Percentiles rank a stretch among this genome's conserved stretches.
Conservation (phyloP, 2,888 invertebrate genomes). For the Dione juno region DNA sequence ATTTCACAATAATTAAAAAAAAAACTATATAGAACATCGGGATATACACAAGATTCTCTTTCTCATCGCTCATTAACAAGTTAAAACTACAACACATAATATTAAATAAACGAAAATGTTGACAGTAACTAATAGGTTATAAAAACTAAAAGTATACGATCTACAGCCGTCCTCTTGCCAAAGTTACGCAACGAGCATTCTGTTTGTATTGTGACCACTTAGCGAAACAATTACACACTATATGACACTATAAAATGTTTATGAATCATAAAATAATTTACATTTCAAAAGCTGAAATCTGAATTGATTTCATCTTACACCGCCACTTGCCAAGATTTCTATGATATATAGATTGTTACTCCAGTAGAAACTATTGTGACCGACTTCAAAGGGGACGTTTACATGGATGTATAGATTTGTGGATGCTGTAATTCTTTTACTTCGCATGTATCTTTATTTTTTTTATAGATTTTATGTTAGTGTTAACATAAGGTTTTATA, state of each 20-base stretch:
- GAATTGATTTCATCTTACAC: conserved; percentile 33
- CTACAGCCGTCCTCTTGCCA: conserved; percentile 35
- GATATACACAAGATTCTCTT: too few relatives aligned
- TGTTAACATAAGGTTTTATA: neutral
- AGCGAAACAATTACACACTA: conserved; percentile 47
- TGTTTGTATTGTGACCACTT: conserved; percentile 46
- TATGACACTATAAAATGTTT: conserved; percentile 49
- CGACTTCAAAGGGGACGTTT: conserved; percentile 11
- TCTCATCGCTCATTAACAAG: too few relatives aligned
- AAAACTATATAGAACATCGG: too few relatives aligned
- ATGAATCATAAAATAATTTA: conserved; percentile 51
- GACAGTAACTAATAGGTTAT: neutral
- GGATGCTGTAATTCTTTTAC: neutral
- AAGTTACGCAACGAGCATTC: conserved; percentile 34
- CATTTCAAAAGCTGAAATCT: conserved; percentile 27
- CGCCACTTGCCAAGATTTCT: conserved; percentile 26
- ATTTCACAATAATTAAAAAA: too few relatives aligned
- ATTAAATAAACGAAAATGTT: neutral
- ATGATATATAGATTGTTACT: conserved; percentile 18
- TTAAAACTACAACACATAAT: neutral
- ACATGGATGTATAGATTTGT: conserved; percentile 1
- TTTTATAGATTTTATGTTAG: neutral
- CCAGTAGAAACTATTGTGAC: neutral
- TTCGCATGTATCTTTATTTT: neutral
- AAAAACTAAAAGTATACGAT: conserved; percentile 27